Evolutionary conservation across 2,888 invertebrate genomes (phyloP), one percentile per base, ranked within the genome.

Genomic region (Napeogenes inachia): DNA sequence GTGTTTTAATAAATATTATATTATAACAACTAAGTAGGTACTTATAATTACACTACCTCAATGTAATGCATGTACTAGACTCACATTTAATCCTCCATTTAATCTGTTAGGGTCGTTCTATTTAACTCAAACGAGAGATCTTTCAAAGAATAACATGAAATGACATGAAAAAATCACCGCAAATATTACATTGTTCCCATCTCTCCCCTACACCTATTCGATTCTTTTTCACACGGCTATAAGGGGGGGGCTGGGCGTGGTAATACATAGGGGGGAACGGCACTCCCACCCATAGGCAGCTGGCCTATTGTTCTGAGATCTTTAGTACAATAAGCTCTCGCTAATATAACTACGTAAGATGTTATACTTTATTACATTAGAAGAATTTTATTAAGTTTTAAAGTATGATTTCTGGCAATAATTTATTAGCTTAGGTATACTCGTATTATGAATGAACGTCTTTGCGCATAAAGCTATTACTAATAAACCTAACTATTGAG

Each of bases 151-250:
- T 78, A 81, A 87, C 81, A 83, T 30, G 21, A 82, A 79, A 77
- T 75, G 73, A 80, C 75, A 79, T 75, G 77, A 82, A 85, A 84
- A 85, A 87, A 85, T 82, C 83, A 77, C 78, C 73, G 80, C 80
- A 81, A 81, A 84, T 81, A 80, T 76, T 74, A 77, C 79, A 82
- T 84, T 85, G 82, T 86, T 80, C 76, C 65, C 62, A 68, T 72
- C 75, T 78, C 80, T 79, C 87, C 88, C 88, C 81, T 84, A 42
- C 78, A 74, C 67, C 64, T 68, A 73, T 74, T 76, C 72, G 70
- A 75, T 76, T 80, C 67, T 80, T 86, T 81, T 88, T 88, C 89
- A 85, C 89, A 89, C 88, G 88, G 80, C 74, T 77, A 75, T 79
- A 69, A 78, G 79, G 74, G 76, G 70, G 70, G 71, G 70, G 74